These are phyloP conservation scores for Spisula solida DNA, from an alignment of 2,888 invertebrate genomes.

Conservation along the genomic window DNA sequence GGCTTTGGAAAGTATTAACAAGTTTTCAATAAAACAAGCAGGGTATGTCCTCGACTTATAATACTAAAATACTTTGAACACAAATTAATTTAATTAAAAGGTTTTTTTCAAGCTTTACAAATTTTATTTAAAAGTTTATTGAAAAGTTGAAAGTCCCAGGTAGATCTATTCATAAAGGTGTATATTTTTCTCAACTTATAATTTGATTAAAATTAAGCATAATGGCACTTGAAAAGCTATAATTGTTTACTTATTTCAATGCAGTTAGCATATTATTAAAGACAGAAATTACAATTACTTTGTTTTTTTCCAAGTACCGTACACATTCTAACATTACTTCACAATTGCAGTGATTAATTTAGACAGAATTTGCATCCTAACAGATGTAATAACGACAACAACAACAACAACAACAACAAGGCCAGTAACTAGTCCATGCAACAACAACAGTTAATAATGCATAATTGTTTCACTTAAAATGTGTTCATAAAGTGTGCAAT, in stretches of 20 bases:
- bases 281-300: background rate
- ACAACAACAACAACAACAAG: too few relatives aligned
- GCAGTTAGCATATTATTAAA: background rate
- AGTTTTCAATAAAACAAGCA: background rate
- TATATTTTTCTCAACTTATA: background rate
- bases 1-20: background rate
- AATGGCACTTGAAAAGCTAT: background rate
- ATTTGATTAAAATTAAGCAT: constrained; percentile 11
- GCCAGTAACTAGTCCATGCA: too few relatives aligned
- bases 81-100: background rate
- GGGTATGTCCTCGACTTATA: background rate
- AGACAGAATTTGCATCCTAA: too few relatives aligned
- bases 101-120: background rate
- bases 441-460: too few relatives aligned
- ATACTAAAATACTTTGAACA: background rate
- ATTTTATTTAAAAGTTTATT: background rate
- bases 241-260: background rate
- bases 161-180: background rate
- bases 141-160: too few relatives aligned
- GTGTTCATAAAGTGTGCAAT: too few relatives aligned
- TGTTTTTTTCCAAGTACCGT: background rate
- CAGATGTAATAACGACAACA: too few relatives aligned
- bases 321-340: background rate
- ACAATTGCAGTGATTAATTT: background rate
- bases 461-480: too few relatives aligned